These are phyloP conservation scores for Noctua janthina DNA, from an alignment of 2,888 invertebrate genomes.

Conservation along the genomic window DNA sequence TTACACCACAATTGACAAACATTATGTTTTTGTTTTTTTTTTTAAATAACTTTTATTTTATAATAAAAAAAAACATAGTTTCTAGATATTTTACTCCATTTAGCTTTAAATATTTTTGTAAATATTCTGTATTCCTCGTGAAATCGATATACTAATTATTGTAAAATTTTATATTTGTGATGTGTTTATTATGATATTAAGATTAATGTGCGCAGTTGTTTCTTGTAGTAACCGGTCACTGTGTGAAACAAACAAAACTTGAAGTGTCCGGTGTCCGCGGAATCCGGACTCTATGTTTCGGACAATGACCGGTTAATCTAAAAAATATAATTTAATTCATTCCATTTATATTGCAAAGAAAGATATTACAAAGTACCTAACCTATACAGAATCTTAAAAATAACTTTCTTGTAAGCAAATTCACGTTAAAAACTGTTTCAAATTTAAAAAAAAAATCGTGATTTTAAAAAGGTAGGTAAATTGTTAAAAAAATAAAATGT, in stretches of 20 bases:
- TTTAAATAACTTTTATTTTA: conserved; percentile 44
- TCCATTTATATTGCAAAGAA: conserved; percentile 57
- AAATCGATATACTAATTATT: conserved; percentile 42
- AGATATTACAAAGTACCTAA: conserved; percentile 43
- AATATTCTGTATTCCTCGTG: conserved; percentile 55
- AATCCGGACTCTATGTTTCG: neutral
- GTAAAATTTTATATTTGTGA: conserved; percentile 56
- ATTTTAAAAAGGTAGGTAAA: conserved; percentile 45
- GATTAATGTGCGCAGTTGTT: conserved; percentile 35
- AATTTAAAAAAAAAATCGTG: conserved; percentile 32
- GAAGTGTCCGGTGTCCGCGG: neutral
- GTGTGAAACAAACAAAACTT: neutral
- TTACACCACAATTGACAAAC: conserved; percentile 42
- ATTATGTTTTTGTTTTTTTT: conserved; percentile 58
- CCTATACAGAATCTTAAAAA: conserved; percentile 38
- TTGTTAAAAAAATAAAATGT: conserved; percentile 19
- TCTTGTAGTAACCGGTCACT: conserved; percentile 25
- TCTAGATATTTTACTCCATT: conserved; percentile 49
- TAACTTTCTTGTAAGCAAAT: conserved; percentile 31
- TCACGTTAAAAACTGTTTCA: conserved; percentile 37
- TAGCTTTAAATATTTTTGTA: conserved; percentile 66
- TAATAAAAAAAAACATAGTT: conserved; percentile 38
- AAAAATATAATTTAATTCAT: conserved; percentile 52
- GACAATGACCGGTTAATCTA: conserved; percentile 27
- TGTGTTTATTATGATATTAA: conserved; percentile 52